These are phyloP conservation scores for Gulo gulo DNA, from an alignment of 2,113 vertebrate genomes.

Conservation along the genomic window DNA sequence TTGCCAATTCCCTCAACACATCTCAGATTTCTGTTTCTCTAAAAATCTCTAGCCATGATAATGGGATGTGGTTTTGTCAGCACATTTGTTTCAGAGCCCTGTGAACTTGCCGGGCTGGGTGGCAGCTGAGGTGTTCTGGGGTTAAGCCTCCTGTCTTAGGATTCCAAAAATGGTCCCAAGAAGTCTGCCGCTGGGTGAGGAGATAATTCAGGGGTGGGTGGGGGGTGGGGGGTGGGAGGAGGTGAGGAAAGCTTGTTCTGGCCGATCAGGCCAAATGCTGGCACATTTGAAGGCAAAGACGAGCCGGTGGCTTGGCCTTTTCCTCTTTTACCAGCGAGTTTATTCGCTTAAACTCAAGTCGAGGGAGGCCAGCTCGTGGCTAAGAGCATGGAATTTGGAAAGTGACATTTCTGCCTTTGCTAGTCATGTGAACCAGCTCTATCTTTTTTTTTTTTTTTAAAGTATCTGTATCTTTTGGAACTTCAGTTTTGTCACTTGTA, in stretches of 20 bases:
- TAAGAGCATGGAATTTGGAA: neutral
- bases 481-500: neutral
- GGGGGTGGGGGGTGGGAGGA: neutral
- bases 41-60: neutral
- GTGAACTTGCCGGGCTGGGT: neutral
- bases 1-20: neutral
- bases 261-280: neutral
- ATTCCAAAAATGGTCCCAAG: neutral
- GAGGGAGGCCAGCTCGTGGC: neutral
- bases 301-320: neutral
- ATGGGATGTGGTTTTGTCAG: neutral
- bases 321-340: neutral
- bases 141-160: neutral
- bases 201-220: neutral
- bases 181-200: neutral
- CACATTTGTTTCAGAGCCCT: neutral
- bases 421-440: neutral
- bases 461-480: neutral
- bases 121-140: neutral
- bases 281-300: neutral
- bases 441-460: neutral
- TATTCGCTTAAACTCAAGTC: neutral
- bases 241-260: no score
- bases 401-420: neutral
- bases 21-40: neutral